phyloP scores from a whole-genome alignment of 2,888 invertebrate genomes.

The Erebia aethiops region DNA sequence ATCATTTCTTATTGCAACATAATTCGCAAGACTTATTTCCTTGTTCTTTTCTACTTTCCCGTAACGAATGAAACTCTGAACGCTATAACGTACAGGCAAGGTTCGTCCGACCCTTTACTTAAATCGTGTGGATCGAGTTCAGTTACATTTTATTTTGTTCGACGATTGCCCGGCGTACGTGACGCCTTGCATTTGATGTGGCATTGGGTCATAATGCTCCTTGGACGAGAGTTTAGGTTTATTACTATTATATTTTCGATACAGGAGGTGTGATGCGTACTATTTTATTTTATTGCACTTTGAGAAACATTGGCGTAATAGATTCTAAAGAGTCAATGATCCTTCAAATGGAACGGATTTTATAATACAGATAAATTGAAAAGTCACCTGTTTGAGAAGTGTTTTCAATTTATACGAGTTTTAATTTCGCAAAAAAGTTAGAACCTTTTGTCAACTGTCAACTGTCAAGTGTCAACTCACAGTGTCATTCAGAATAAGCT shows the following conservation, averaged over 20 bases:
- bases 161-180: constrained; percentile 51
- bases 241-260: constrained; percentile 26
- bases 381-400: not conserved
- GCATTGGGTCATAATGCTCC: constrained; percentile 42
- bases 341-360: constrained; percentile 11
- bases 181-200: constrained; percentile 54
- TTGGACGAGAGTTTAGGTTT: constrained; percentile 38
- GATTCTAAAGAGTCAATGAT: not conserved
- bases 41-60: constrained; percentile 36
- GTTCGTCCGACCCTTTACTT: constrained; percentile 54
- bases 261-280: not conserved
- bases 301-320: not conserved
- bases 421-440: no score
- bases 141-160: constrained; percentile 58
- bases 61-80: constrained; percentile 40
- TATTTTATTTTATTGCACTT: not conserved
- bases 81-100: constrained; percentile 52
- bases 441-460: no score
- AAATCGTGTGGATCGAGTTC: constrained; percentile 54
- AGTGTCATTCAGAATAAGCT: no score
- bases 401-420: no score
- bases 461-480: no score
- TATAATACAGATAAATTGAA: not conserved
- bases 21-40: constrained; percentile 37
- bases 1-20: constrained; percentile 29